A percentile compares a stretch with the other conserved stretches of the same genome.
These are phyloP conservation scores for Scaptomyza montana DNA, from an alignment of 1,140 invertebrate species.

Conservation along the genomic window DNA sequence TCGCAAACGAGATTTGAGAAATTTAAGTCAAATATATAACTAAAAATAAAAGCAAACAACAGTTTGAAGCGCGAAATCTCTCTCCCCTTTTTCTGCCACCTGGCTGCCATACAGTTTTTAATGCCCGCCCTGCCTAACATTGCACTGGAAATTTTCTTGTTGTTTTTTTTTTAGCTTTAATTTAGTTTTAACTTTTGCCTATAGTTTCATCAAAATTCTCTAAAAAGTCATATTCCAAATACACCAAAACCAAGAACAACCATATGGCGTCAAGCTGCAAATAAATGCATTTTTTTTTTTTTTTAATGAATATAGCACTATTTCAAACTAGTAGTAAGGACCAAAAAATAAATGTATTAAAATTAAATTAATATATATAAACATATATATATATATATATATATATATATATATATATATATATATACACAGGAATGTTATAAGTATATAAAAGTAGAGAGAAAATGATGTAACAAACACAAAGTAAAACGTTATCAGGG, in stretches of 20 bases:
- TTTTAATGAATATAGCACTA: conserved; percentile 14
- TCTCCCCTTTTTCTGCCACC: conserved; percentile 4
- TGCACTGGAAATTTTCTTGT: conserved; percentile 39
- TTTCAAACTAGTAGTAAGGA: conserved; percentile 29
- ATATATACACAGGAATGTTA: conserved; percentile 43
- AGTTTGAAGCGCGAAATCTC: not conserved
- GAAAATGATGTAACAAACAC: conserved; percentile 54
- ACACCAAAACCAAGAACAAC: conserved; percentile 16
- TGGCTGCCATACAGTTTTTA: not conserved
- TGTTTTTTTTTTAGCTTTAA: conserved; percentile 31
- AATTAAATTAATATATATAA: conserved; percentile 40
- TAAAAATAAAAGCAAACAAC: conserved; percentile 2
- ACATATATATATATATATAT: not conserved
- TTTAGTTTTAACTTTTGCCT: conserved; percentile 47
- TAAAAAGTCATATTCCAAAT: conserved; percentile 65
- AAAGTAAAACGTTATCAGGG: conserved; percentile 79
- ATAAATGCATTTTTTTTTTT: conserved; percentile 43
- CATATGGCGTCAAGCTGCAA: conserved; percentile 36
- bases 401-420: conserved; percentile 19
- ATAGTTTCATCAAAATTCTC: conserved; percentile 61
- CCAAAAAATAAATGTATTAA: conserved; percentile 48
- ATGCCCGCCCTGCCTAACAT: conserved; percentile 31
- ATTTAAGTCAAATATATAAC: conserved; percentile 27
- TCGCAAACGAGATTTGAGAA: not conserved
- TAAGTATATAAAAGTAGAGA: conserved; percentile 37